Evolutionary conservation across 1,140 invertebrate genomes (phyloP).

Genomic region (Xylocopa sonorina): DNA sequence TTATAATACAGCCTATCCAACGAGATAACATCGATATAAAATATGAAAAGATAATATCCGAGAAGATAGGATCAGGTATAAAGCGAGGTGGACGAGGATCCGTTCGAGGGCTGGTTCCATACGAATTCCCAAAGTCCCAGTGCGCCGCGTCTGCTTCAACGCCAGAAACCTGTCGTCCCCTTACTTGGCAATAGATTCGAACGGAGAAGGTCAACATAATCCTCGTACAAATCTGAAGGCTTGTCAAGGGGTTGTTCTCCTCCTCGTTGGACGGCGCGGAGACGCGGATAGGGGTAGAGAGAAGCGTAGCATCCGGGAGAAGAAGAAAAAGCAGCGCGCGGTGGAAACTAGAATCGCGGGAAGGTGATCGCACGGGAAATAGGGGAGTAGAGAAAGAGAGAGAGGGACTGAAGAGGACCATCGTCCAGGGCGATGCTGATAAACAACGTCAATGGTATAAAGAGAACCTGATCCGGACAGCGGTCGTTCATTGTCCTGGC

Average conservation of each 20-base stretch:
- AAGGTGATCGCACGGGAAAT: too few species aligned
- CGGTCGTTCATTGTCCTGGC: conserved; percentile 70
- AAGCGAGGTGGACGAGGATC: background rate
- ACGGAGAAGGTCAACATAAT: conserved; percentile 64
- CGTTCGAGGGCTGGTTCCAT: conserved; percentile 4
- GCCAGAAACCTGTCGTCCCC: conserved; percentile 61
- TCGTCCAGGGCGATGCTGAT: conserved; percentile 69
- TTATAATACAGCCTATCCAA: background rate
- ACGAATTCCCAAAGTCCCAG: conserved; percentile 35
- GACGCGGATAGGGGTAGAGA: conserved; percentile 2
- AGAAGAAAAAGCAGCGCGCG: background rate
- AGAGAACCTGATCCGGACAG: conserved; percentile 77
- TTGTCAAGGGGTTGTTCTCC: conserved; percentile 62
- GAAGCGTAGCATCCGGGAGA: background rate
- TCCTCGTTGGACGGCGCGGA: conserved; percentile 12
- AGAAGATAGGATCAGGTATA: conserved; percentile 18
- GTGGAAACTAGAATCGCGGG: conserved; percentile 23
- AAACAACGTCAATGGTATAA: conserved; percentile 72
- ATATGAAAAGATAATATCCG: conserved; percentile 21
- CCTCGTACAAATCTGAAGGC: conserved; percentile 60
- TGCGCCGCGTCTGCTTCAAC: conserved; percentile 9
- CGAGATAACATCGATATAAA: conserved; percentile 4
- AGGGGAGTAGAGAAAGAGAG: conserved; percentile 38
- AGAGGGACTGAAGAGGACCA: conserved; percentile 38
- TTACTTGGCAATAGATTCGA: conserved; percentile 51